Base-by-base conservation (phyloP, 2,113 vertebrate genomes). In the Acrocephalus arundinaceus region DNA sequence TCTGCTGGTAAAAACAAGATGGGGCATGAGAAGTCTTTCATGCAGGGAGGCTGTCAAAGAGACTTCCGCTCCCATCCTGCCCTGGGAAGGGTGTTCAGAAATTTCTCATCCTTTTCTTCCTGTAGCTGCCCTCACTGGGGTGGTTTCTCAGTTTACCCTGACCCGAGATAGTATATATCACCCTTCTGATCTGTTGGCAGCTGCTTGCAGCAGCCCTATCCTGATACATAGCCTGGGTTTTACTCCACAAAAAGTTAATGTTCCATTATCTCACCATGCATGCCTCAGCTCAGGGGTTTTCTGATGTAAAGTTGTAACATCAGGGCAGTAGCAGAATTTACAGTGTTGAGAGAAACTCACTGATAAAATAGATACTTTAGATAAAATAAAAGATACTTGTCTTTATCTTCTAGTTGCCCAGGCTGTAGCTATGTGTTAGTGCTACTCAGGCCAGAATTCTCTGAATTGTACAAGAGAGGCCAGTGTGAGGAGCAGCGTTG, bases 371-470 rank as follows among this genome's bases (percentile, higher is more conserved):
- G 14, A 28, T 65, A 17, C 30, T 89, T 59, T 0, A 54, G 48
- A 33, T 72, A 35, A 81, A 67, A 37, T 41, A 55, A 31, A 87
- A 67, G 52, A 31, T 41, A 3, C 0, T 19, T 73, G 19, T 70
- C 54, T 82, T 82, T 62, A 9, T 57, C 22, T 63, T 82, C n/a
- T 51, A 22, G 27, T 63, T 77, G 30, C 22, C 33, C 1, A 10
- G 35, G 43, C 25, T 39, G 65, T 31, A 41, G 58, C 46, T 71
- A 1, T 37, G 7, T 59, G 33, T 65, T 89, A 28, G 5, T 91
- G 78, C 59, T 82, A 8, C 54, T 95, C 25, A 33, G 51, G 23
- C 62, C 85, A 48, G 67, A 85, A 85, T 93, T 94, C 89, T 68
- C 63, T 15, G 43, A 70, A 35, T 70, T 0, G 1, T 41, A 10